A percentile compares a stretch with the other conserved stretches of the same genome.
Conservation (phyloP, 2,797 vertebrate species). For the Lophura swinhoii region DNA sequence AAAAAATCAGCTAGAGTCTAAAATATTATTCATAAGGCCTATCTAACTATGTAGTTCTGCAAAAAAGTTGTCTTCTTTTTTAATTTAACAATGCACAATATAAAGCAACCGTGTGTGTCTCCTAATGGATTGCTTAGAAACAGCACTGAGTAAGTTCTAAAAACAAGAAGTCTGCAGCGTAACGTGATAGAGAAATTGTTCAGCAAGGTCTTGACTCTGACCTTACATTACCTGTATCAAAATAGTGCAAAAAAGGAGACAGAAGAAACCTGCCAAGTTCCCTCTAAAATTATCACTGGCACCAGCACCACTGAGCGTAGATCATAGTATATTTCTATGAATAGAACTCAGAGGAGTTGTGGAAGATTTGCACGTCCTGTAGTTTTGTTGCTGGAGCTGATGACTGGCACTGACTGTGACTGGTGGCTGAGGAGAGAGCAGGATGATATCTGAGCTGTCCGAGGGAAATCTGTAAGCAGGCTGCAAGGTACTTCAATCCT, state of each 20-base stretch:
- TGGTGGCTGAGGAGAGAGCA: neutral
- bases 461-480: neutral
- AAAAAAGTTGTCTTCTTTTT: neutral
- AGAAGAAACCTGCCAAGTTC: conserved; percentile 58
- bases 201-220: conserved; percentile 2
- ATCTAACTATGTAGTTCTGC: neutral
- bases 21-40: neutral
- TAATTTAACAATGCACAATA: conserved; percentile 32
- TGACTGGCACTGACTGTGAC: neutral
- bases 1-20: neutral
- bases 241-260: conserved; percentile 64
- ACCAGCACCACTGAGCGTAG: conserved; percentile 51
- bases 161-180: neutral
- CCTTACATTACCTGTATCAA: conserved; percentile 56
- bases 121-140: conserved; percentile 11
- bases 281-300: conserved; percentile 74
- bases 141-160: conserved; percentile 1
- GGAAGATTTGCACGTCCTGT: conserved; percentile 63
- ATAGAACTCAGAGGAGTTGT: conserved; percentile 48
- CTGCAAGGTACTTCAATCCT: conserved; percentile 12
- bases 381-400: conserved; percentile 64
- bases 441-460: neutral
- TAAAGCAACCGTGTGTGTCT: conserved; percentile 31
- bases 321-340: conserved; percentile 65
- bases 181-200: conserved; percentile 55